A percentile compares a stretch with the other conserved stretches of the same genome.
These are phyloP conservation scores for Neotoxoptera formosana DNA, from an alignment of 1,140 invertebrate genomes.

Conservation along the genomic window DNA sequence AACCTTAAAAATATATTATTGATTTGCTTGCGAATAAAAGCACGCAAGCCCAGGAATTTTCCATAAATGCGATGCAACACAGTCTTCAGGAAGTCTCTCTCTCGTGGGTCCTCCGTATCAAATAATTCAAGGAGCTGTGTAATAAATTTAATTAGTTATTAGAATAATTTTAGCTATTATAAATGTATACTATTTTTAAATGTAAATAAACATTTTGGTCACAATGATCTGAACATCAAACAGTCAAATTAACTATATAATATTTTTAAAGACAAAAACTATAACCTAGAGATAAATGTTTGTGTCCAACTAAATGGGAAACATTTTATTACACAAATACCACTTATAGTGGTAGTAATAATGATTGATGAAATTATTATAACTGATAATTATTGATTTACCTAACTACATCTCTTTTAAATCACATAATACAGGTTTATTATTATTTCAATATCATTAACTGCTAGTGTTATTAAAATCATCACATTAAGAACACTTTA, in stretches of 20 bases:
- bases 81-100: conserved; percentile 99
- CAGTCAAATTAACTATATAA: background rate
- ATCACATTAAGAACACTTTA: background rate
- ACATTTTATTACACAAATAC: too few species aligned
- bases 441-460: background rate
- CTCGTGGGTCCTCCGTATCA: conserved; percentile 98
- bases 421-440: background rate
- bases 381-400: background rate
- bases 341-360: too few species aligned
- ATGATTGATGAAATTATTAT: background rate
- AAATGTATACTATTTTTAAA: background rate
- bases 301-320: background rate
- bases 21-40: conserved; percentile 99
- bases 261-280: conserved; percentile 2
- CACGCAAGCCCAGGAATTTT: conserved; percentile 96
- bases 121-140: conserved; percentile 94
- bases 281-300: background rate
- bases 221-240: background rate
- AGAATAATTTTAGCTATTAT: background rate
- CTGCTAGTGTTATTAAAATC: background rate
- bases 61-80: conserved; percentile 99
- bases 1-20: conserved; percentile 96
- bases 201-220: background rate
- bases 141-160: conserved; percentile 50
- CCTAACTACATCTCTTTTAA: background rate